Evolutionary conservation across 2,888 invertebrate species (phyloP), one percentile per base, ranked within the genome.

Genomic region (Gandaritis pyraliata): DNA sequence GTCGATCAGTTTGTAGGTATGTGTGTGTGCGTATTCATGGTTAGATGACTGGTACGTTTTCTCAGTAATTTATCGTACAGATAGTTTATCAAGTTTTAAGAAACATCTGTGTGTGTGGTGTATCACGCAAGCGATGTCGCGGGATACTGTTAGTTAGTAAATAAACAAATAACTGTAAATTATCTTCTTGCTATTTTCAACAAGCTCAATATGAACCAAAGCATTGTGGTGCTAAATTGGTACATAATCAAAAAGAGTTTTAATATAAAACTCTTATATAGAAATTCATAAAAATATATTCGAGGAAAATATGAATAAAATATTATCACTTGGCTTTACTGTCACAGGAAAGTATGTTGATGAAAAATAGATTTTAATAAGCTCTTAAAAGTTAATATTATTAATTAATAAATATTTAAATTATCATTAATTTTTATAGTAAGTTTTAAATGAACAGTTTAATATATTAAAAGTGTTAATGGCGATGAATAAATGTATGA

Each of bases 161-260:
- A 41, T 41, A 41, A 39, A 39, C n/a, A 39, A 39, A n/a, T n/a
- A n/a, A n/a, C n/a, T n/a, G n/a, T n/a, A n/a, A n/a, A 23, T 23
- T 39, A 29, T 8, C 7, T 8, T 23, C 30, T 23, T 33, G n/a
- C 23, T 30, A 41, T 41, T 59, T 18, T 49, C 23, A 43, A 50
- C 36, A 54, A 61, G 60, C 60, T 61, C 60, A 55, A 60, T 5
- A 46, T 30, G 38, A 64, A 56, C 58, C 58, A 63, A 62, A 61
- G 64, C 54, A 45, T 16, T 68, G 72, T 75, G 82, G 82, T 82
- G 82, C 82, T 69, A 66, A 58, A 56, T 48, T 61, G 43, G 59
- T 60, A 63, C 62, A 56, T 66, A 65, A 65, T 69, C 63, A 70
- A 61, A 49, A 64, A 62, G 50, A 51, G 15, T 33, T 54, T 56